phyloP scores from a whole-genome alignment of 2,888 invertebrate species.

The Monochamus alternatus region DNA sequence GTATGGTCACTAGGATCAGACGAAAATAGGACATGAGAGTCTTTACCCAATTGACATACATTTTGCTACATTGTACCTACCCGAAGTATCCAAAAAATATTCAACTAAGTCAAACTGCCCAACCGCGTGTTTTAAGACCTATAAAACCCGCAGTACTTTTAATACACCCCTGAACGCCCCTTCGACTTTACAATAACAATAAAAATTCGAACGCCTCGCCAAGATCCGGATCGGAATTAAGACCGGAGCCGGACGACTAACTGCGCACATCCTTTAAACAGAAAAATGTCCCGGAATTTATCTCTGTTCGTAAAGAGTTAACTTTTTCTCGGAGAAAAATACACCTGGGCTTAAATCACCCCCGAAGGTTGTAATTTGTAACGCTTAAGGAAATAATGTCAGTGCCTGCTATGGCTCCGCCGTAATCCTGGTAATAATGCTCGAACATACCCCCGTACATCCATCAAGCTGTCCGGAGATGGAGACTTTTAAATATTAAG shows the following conservation, averaged over 20 bases:
- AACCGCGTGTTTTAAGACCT: too few relatives aligned
- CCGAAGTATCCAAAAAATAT: too few relatives aligned
- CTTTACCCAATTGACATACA: too few relatives aligned
- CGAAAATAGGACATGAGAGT: too few relatives aligned
- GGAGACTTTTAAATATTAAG: conserved; percentile 47
- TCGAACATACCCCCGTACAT: conserved; percentile 43
- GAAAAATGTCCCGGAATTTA: conserved; percentile 49
- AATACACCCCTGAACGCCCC: not conserved
- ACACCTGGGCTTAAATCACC: conserved; percentile 59
- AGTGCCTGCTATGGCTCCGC: conserved; percentile 45
- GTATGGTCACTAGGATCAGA: too few relatives aligned
- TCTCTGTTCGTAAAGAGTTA: conserved; percentile 50
- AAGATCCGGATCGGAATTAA: conserved; percentile 37
- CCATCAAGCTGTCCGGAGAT: conserved; percentile 44
- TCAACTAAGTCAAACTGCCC: too few relatives aligned
- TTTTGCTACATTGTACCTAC: too few relatives aligned
- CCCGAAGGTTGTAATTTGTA: conserved; percentile 62
- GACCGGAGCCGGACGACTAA: conserved; percentile 36
- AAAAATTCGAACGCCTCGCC: not conserved
- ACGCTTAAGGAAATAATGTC: conserved; percentile 64
- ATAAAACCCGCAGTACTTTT: not conserved
- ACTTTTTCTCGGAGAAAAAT: conserved; percentile 61
- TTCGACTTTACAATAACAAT: not conserved
- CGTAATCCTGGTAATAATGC: conserved; percentile 53
- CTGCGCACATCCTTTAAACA: conserved; percentile 31